Evolutionary conservation across 2,113 vertebrate species (phyloP), one percentile per base, ranked within the genome.

Genomic region (Hydrochoerus hydrochaeris): DNA sequence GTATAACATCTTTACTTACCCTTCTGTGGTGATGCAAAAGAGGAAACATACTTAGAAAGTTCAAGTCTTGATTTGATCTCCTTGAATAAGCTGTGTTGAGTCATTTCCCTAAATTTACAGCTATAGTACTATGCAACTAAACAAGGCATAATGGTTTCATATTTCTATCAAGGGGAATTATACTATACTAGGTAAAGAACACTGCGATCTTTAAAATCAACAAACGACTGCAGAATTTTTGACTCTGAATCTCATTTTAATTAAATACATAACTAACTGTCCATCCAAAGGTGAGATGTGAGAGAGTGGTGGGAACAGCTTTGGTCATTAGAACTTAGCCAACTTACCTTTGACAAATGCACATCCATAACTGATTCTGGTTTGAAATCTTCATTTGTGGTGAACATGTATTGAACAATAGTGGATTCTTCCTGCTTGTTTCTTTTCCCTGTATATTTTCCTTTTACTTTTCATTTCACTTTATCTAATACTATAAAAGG

Each of bases 361-460:
- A 1, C 14, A 2, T 35, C 26, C 8, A 30, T 38, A 32, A 16
- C 63, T 19, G 57, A 12, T 38, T 78, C 20, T 62, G 54, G 9
- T 91, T 38, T 14, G 0, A 9, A 73, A 30, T 3, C 32, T 88
- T 49, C 8, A 1, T 32, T 11, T 12, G 11, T 10, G 0, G 12
- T 28, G 14, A 71, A 3, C 2, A 8, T 30, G 16, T n/a, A 1
- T 57, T n/a, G 32, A 2, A 1, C 32, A 46, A 19, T 3, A 41
- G 9, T 16, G 9, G 13, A 32, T 49, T 44, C n/a, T 26, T 24
- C 14, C 10, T 69, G 71, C 0, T 82, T 67, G 0, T 0, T 20
- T 7, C 28, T 89, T 57, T 71, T 85, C n/a, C 0, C 0, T 10
- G 5, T 8, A n/a, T 12, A 38, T 82, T 32, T 35, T 7, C 0